Conservation (phyloP, 2,113 vertebrate genomes). For the Chaetodon trifascialis region DNA sequence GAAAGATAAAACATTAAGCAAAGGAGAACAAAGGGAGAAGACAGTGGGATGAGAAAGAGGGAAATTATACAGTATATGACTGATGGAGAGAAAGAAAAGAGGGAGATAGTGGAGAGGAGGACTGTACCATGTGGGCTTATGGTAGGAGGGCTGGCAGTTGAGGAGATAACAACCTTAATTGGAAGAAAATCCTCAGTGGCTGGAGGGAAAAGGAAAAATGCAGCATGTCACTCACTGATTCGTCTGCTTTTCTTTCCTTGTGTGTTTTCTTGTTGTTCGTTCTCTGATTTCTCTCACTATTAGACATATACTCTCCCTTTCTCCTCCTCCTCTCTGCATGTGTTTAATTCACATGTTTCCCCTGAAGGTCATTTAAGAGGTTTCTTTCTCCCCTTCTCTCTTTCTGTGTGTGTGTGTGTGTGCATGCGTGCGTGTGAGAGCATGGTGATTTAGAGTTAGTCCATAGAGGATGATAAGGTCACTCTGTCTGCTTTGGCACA, state of each 20-base stretch:
- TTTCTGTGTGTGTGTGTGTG: not conserved
- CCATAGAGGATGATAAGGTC: conserved; percentile 47
- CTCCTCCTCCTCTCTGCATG: conserved; percentile 14
- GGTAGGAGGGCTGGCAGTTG: conserved; percentile 27
- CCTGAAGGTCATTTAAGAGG: conserved; percentile 59
- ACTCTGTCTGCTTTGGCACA: conserved; percentile 32
- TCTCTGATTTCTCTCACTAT: not conserved
- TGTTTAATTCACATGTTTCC: conserved; percentile 29
- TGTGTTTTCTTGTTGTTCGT: not conserved
- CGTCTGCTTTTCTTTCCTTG: not conserved
- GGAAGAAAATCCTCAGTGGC: conserved; percentile 50
- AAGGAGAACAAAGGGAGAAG: not conserved
- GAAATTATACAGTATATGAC: conserved; percentile 8
- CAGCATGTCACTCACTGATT: conserved; percentile 18
- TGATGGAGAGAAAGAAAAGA: conserved; percentile 1
- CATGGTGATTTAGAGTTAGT: conserved; percentile 34
- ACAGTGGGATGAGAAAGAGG: not conserved
- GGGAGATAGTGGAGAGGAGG: conserved; percentile 1
- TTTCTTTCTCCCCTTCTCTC: not conserved
- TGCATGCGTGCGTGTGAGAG: not conserved
- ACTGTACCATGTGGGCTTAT: conserved; percentile 52
- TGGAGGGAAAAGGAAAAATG: conserved; percentile 32
- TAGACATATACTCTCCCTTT: not conserved
- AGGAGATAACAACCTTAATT: conserved; percentile 63
- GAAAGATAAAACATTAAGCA: conserved; percentile 3